These are phyloP conservation scores for Catostylus mosaicus DNA, from an alignment of 30 jellyfish, hydroid and myxozoan genomes.

Conservation along the genomic window DNA sequence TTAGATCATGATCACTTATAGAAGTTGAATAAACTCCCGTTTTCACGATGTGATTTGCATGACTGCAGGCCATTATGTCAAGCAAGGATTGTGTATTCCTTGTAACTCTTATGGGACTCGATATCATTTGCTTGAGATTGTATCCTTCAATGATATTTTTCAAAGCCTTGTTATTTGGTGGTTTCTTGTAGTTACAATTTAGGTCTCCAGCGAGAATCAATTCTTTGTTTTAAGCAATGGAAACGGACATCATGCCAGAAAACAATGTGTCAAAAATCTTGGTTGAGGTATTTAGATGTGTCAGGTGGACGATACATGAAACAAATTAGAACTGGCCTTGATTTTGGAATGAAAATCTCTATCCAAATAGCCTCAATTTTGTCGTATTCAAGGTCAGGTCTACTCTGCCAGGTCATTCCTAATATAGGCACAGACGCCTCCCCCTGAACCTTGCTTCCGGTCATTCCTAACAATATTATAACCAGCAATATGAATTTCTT, in stretches of 20 bases:
- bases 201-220: conserved; percentile 21
- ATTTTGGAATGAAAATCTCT: background rate
- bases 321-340: conserved; percentile 5
- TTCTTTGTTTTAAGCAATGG: conserved; percentile 27
- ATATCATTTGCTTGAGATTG: conserved; percentile 24
- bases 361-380: no score
- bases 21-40: conserved; percentile 34
- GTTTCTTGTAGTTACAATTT: background rate
- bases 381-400: conserved; percentile 19
- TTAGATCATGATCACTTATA: conserved; percentile 32
- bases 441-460: conserved; percentile 13
- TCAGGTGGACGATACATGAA: conserved; percentile 21
- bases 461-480: conserved; percentile 13
- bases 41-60: conserved; percentile 34
- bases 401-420: conserved; percentile 13
- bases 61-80: conserved; percentile 37
- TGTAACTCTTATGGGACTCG: conserved; percentile 37
- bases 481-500: conserved; percentile 7
- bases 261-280: conserved; percentile 2
- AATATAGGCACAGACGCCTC: conserved; percentile 32
- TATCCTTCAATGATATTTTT: background rate
- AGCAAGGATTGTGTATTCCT: conserved; percentile 13
- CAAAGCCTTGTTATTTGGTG: background rate
- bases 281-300: conserved; percentile 3
- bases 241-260: background rate